Base-by-base conservation (phyloP, 2,797 vertebrate genomes). In the Anguilla marmorata region DNA sequence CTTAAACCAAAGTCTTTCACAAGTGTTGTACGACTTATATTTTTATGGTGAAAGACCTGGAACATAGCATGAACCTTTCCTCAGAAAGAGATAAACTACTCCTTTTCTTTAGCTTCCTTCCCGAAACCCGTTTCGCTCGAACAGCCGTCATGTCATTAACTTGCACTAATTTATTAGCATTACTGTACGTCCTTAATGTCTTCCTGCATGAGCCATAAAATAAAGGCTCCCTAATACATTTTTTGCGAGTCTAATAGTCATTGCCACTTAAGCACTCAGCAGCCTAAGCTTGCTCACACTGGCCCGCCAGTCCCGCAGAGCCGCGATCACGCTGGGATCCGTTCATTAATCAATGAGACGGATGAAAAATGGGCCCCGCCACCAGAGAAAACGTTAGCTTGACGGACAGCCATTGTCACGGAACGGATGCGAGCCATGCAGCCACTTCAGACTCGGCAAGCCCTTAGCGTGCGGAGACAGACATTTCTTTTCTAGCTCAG, bases 311-410 rank as follows among this genome's bases (percentile, higher is more conserved):
- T 91, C 93, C 93, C 88, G 91, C 90, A 63, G 87, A 90, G 87
- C 85, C 89, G 90, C 93, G 92, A 90, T 93, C 94, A 92, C 89
- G 93, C 93, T 94, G 95, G 87, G 94, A 92, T 90, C 90, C 90
- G 93, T 94, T 96, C 95, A 96, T 96, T 96, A 96, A 96, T 95
- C 93, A 95, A 95, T 94, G 93, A 93, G 94, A 94, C 93, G 93
- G 94, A 95, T 89, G 94, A 96, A 96, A 93, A 95, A 93, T 94
- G 92, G 93, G 93, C 95, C 94, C 93, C 91, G 90, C 90, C 91
- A 91, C 90, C 92, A 94, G 94, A 93, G 93, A 94, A 95, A 95
- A 95, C 87, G 90, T 93, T 93, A 94, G 91, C 91, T 93, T 90
- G 90, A 89, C 84, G 84, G 88, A 89, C 88, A 91, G 90, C 89